Evolutionary conservation across 2,888 invertebrate species (phyloP).

Genomic region (Agrochola lychnidis): DNA sequence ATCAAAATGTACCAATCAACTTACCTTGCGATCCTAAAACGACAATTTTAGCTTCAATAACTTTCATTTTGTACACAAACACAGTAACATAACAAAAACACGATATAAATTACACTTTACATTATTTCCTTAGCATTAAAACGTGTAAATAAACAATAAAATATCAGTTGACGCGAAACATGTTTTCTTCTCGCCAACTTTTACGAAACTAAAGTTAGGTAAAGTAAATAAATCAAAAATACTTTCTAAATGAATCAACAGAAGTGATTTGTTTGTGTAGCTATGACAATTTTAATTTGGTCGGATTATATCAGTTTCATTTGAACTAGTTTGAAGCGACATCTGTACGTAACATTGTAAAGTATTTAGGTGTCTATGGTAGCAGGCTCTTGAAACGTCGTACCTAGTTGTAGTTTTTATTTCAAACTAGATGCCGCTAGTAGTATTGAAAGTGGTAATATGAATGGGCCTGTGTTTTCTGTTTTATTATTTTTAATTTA

Average conservation of each 20-base stretch:
- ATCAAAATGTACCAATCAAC: conserved; percentile 51
- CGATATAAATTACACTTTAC: conserved; percentile 59
- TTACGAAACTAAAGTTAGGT: conserved; percentile 26
- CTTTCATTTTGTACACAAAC: conserved; percentile 91
- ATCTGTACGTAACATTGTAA: conserved; percentile 14
- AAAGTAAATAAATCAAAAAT: conserved; percentile 42
- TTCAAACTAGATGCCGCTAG: conserved; percentile 11
- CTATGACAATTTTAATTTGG: conserved; percentile 31
- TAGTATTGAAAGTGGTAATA: not conserved
- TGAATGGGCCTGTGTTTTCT: not conserved
- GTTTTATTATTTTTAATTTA: not conserved
- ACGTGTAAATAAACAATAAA: conserved; percentile 56
- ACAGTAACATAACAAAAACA: conserved; percentile 50
- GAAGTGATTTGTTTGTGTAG: conserved; percentile 23
- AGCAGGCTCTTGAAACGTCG: not conserved
- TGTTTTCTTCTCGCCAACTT: conserved; percentile 23
- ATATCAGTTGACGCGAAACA: conserved; percentile 43
- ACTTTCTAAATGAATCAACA: conserved; percentile 21
- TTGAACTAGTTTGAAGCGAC: conserved; percentile 19
- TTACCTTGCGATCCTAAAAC: conserved; percentile 95
- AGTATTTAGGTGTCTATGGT: not conserved
- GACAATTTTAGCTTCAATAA: conserved; percentile 96
- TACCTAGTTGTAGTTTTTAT: not conserved
- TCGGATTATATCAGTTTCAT: conserved; percentile 9
- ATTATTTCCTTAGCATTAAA: conserved; percentile 55